Base-by-base conservation (phyloP, 2,797 vertebrate species). In the Huso huso region DNA sequence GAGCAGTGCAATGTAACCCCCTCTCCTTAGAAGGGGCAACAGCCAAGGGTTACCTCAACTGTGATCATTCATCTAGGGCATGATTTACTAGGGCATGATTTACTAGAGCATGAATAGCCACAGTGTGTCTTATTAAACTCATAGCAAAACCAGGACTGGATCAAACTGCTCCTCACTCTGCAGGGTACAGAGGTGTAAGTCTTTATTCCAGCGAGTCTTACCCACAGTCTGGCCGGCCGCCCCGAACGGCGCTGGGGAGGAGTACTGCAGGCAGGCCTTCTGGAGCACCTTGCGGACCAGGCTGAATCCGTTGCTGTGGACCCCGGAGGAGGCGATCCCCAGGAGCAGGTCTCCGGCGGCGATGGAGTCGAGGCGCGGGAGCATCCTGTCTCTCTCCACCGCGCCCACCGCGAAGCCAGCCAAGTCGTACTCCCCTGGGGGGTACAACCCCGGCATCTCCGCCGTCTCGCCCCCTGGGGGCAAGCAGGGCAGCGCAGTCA, bases 231-330 rank as follows among this genome's bases (percentile, higher is more conserved):
- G 89, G 18, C 84, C 82, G 0, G 82, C 71, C 0, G 75, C 76
- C 15, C 82, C 79, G 0, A 85, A 87, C 0, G 92, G 87, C 0
- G 91, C 86, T 0, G 88, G 86, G 12, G 90, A 93, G 68, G 83
- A 85, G 81, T 90, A 92, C 67, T 84, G 76, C 0, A 94, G 84
- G 0, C 78, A 68, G 1, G 86, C 82, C 6, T 79, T 83, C 71
- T 93, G 92, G 63, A 97, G 83, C 6, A 99, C 88, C 78, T 91
- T 93, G 68, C 94, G 91, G 8, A 97, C 93, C 13, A 99, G 89
- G 73, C 96, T 99, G 79, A 93, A 99, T 48, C 97, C 97, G 2
- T 99, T 99, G 87, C 97, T 99, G 78, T 99, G 96, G 18, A 99
- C 70, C 0, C 97, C 97, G 0, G 95, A 98, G 7, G 97, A 97